Percentiles rank a stretch among this genome's conserved stretches.
phyloP scores from a whole-genome alignment of 2,113 vertebrate species.

The Zootoca vivipara region DNA sequence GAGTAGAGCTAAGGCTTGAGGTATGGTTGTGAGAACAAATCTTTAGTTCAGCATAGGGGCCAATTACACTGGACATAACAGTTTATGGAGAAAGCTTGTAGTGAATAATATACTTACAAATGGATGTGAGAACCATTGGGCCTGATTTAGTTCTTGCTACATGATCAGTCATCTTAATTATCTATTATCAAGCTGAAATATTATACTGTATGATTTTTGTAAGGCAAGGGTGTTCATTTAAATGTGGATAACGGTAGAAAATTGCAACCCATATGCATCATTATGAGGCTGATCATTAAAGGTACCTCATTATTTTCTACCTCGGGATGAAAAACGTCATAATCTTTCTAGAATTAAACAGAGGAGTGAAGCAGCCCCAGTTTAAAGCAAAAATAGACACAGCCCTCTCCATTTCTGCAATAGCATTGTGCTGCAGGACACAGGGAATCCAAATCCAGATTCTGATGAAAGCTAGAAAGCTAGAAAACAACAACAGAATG shows the following conservation, averaged over 20 bases:
- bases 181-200: not conserved
- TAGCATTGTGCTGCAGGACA: not conserved
- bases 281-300: conserved; percentile 6
- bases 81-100: not conserved
- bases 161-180: conserved; percentile 19
- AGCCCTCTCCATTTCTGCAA: not conserved
- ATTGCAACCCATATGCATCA: conserved; percentile 7
- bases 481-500: not conserved
- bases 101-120: conserved; percentile 9
- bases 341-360: not conserved
- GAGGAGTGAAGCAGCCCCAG: not conserved
- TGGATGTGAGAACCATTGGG: conserved; percentile 7
- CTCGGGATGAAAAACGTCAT: not conserved
- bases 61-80: not conserved
- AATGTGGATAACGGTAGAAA: conserved; percentile 21
- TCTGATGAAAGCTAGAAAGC: not conserved
- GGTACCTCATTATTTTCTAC: not conserved
- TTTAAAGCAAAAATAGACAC: not conserved
- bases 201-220: not conserved
- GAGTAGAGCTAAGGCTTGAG: not conserved
- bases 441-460: not conserved
- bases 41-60: not conserved
- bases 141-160: conserved; percentile 2
- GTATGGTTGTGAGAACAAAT: not conserved
- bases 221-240: conserved; percentile 6